Conservation (phyloP, 2,113 vertebrate genomes). For the Heterotis niloticus region DNA sequence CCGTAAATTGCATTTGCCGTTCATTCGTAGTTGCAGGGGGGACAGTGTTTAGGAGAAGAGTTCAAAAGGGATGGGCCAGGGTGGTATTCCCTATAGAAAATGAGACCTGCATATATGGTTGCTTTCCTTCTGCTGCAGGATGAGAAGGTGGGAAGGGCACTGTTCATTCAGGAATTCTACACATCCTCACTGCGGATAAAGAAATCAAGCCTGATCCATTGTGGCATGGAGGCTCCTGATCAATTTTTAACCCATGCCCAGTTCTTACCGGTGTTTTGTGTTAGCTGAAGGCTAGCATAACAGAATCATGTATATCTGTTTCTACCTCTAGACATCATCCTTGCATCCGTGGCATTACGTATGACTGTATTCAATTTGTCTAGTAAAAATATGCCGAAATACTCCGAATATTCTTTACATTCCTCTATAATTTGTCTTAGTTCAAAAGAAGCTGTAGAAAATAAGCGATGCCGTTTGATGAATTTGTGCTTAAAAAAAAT, state of each 20-base stretch:
- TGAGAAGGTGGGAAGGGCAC: background rate
- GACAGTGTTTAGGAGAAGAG: slow-evolving; percentile 2
- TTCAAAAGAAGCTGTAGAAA: background rate
- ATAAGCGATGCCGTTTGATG: too few relatives aligned
- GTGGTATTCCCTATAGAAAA: background rate
- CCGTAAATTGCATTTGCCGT: slow-evolving; percentile 9
- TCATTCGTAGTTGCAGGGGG: slow-evolving; percentile 17
- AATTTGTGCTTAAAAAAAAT: too few relatives aligned
- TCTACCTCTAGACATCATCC: slow-evolving; percentile 1
- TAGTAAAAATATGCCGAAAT: background rate
- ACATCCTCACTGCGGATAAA: slow-evolving; percentile 3
- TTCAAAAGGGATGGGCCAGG: background rate
- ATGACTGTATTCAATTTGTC: background rate
- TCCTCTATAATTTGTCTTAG: background rate
- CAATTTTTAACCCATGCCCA: slow-evolving; percentile 3
- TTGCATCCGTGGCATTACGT: background rate
- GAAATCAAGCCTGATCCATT: slow-evolving; percentile 3
- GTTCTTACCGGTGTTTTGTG: background rate
- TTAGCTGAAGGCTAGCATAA: background rate
- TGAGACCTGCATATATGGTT: slow-evolving; percentile 11
- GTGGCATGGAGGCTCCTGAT: slow-evolving; percentile 1
- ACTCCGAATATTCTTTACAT: background rate
- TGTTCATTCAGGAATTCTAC: background rate
- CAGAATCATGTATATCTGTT: background rate
- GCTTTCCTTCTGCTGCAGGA: slow-evolving; percentile 7